Percentiles rank a stretch among this genome's conserved stretches.
These are phyloP conservation scores for Pantherophis guttatus DNA, from an alignment of 2,113 vertebrate species.

Conservation along the genomic window DNA sequence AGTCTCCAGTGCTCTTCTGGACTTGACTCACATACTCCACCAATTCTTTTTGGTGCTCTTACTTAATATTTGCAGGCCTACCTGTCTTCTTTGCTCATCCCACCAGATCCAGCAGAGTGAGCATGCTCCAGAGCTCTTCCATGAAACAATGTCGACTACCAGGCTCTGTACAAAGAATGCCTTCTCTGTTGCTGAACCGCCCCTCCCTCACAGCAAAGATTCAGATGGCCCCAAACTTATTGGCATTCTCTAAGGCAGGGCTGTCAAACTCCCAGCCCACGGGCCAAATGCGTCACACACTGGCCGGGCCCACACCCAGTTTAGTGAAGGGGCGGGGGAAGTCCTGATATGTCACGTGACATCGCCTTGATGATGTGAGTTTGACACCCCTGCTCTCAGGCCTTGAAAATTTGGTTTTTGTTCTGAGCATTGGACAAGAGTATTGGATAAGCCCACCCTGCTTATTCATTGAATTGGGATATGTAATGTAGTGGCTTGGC, in stretches of 20 bases:
- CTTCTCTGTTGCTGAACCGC: neutral
- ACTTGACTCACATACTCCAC: neutral
- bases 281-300: no score
- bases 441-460: neutral
- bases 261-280: no score
- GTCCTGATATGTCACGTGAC: no score
- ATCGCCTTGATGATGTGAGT: rapidly evolving
- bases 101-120: neutral
- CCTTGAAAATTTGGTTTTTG: neutral
- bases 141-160: neutral
- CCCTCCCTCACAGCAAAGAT: neutral
- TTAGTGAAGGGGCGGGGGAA: no score
- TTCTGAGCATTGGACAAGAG: neutral
- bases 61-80: neutral
- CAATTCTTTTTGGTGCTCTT: neutral
- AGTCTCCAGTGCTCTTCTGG: no score
- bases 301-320: no score
- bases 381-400: neutral
- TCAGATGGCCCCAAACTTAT: neutral
- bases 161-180: neutral
- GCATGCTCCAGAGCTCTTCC: neutral
- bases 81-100: neutral
- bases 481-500: neutral
- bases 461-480: neutral
- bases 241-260: neutral